A percentile compares a stretch with the other conserved stretches of the same genome.
Conservation (phyloP, 2,113 vertebrate species). For the Dromaius novaehollandiae region DNA sequence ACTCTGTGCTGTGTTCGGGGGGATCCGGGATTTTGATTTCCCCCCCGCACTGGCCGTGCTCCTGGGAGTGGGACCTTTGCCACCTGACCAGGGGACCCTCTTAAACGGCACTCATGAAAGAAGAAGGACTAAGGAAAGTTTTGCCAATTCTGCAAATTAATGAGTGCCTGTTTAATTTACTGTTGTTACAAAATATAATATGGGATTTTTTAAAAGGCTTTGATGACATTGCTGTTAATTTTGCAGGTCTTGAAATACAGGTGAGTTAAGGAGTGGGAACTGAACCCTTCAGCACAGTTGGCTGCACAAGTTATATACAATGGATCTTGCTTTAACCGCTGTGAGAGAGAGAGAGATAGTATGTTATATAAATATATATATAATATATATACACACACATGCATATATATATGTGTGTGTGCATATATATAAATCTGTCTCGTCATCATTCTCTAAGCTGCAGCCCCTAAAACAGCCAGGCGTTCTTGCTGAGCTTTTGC, state of each 20-base stretch:
- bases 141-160: rapidly evolving
- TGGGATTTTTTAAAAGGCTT: neutral
- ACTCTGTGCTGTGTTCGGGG: neutral
- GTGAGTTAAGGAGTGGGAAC: rapidly evolving
- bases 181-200: neutral
- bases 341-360: neutral
- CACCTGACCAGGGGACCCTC: neutral
- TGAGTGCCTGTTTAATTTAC: neutral
- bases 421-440: neutral
- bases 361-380: neutral
- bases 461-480: neutral
- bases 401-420: neutral
- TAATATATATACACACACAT: neutral
- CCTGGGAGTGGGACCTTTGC: neutral
- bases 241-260: neutral
- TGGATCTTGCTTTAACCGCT: neutral
- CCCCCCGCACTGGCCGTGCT: neutral
- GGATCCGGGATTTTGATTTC: neutral
- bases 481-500: neutral
- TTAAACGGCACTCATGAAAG: neutral
- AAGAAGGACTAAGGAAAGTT: neutral
- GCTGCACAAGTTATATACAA: too few relatives aligned
- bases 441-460: neutral
- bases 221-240: rapidly evolving
- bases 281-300: neutral